phyloP scores from a whole-genome alignment of 2,113 vertebrate genomes.

The Gobiocypris rarus region DNA sequence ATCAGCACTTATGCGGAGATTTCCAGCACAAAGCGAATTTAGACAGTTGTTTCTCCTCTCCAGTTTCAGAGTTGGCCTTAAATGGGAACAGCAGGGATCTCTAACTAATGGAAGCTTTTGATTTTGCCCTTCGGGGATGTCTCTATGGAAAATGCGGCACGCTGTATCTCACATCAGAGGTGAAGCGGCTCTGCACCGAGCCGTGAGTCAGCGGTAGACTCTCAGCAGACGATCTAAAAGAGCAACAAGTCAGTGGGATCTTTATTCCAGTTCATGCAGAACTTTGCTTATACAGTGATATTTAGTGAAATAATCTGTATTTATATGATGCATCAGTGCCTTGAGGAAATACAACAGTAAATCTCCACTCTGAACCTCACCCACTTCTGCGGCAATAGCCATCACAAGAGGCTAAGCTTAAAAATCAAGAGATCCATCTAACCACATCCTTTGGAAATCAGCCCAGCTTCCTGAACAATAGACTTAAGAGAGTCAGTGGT shows the following conservation, averaged over 20 bases:
- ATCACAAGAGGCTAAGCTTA: conserved; percentile 15
- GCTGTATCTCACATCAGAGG: conserved; percentile 22
- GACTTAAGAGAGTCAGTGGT: conserved; percentile 10
- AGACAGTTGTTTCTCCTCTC: conserved; percentile 21
- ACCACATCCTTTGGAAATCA: conserved; percentile 42
- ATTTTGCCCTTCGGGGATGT: conserved; percentile 27
- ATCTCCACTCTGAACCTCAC: conserved; percentile 5
- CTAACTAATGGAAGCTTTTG: conserved; percentile 34
- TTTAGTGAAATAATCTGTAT: conserved; percentile 19
- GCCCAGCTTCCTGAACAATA: conserved; percentile 35
- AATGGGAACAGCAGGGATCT: conserved; percentile 30
- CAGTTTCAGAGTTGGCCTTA: conserved; percentile 20
- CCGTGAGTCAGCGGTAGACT: conserved; percentile 7
- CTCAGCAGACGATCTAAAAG: background rate
- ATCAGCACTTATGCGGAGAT: conserved; percentile 21
- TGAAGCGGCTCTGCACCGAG: background rate
- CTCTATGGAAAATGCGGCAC: conserved; percentile 24
- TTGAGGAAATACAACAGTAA: conserved; percentile 3
- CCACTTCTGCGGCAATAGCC: background rate
- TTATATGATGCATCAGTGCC: background rate
- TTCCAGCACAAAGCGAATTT: conserved; percentile 30
- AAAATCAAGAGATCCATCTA: conserved; percentile 31
- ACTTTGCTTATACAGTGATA: conserved; percentile 9
- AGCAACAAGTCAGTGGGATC: background rate
- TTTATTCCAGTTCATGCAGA: conserved; percentile 1